Conservation (phyloP, 2,888 invertebrate genomes). For the Lapara coniferarum region DNA sequence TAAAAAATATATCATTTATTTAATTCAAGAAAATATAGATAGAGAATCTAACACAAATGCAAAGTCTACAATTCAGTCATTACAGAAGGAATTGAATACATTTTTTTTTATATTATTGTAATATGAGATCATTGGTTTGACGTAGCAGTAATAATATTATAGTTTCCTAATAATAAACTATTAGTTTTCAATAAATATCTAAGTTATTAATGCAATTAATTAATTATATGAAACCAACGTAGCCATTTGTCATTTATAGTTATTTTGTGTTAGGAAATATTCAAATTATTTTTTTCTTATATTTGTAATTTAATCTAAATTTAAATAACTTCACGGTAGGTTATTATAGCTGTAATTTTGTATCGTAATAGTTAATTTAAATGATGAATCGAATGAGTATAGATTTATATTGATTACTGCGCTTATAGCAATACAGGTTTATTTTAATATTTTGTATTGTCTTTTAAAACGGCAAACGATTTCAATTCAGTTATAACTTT, state of each 20-base stretch:
- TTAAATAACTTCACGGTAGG: not conserved
- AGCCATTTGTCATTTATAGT: not conserved
- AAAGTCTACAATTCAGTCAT: no score
- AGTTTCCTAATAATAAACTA: no score
- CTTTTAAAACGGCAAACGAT: not conserved
- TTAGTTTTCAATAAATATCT: not conserved
- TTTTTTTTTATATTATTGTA: not conserved
- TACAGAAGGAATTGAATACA: not conserved
- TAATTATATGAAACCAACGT: not conserved
- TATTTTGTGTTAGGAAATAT: not conserved
- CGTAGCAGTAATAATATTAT: not conserved
- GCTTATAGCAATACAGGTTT: not conserved
- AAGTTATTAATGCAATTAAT: not conserved
- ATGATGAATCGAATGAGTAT: slow-evolving; percentile 5
- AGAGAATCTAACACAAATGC: no score
- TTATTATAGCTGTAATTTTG: not conserved
- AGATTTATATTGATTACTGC: not conserved
- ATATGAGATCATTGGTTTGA: not conserved
- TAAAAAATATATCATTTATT: no score
- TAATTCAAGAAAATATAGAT: no score
- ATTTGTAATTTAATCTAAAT: not conserved
- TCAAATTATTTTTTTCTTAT: not conserved
- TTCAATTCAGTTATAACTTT: not conserved
- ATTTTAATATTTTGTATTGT: not conserved
- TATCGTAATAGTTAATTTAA: not conserved